Conservation (phyloP, 2,888 invertebrate species). For the Glaucopsyche alexis region DNA sequence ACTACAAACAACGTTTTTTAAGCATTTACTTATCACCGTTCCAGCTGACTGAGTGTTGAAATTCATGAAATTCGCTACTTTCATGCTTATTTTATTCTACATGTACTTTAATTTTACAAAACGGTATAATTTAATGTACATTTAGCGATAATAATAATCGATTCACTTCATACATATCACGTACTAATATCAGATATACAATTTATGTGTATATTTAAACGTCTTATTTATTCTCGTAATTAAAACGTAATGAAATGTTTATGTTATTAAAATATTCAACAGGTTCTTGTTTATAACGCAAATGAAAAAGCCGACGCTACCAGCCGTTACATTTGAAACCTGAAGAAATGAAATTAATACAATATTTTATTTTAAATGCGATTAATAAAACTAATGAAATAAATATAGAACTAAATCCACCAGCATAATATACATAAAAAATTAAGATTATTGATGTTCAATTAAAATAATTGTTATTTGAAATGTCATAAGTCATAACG, state of each 20-base stretch:
- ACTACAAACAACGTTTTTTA: conserved; percentile 56
- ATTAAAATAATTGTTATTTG: not conserved
- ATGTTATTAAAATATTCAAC: not conserved
- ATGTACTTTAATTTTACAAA: conserved; percentile 6
- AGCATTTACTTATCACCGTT: conserved; percentile 58
- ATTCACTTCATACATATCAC: not conserved
- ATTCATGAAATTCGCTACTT: conserved; percentile 20
- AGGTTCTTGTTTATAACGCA: conserved; percentile 1
- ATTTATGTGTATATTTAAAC: not conserved
- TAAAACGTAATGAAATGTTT: not conserved
- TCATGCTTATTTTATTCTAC: conserved; percentile 7
- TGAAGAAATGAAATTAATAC: not conserved
- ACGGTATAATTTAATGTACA: not conserved
- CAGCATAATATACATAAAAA: not conserved
- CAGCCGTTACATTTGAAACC: conserved; percentile 25
- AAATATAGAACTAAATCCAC: not conserved
- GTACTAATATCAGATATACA: not conserved
- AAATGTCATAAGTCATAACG: not conserved
- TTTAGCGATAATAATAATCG: not conserved
- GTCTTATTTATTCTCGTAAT: conserved; percentile 3
- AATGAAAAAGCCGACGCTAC: conserved; percentile 7
- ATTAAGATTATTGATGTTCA: not conserved
- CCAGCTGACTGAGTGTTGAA: conserved; percentile 49
- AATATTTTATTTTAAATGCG: not conserved
- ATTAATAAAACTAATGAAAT: not conserved